phyloP scores from a whole-genome alignment of 2,888 invertebrate species.

The Omphaloscelis lunosa region DNA sequence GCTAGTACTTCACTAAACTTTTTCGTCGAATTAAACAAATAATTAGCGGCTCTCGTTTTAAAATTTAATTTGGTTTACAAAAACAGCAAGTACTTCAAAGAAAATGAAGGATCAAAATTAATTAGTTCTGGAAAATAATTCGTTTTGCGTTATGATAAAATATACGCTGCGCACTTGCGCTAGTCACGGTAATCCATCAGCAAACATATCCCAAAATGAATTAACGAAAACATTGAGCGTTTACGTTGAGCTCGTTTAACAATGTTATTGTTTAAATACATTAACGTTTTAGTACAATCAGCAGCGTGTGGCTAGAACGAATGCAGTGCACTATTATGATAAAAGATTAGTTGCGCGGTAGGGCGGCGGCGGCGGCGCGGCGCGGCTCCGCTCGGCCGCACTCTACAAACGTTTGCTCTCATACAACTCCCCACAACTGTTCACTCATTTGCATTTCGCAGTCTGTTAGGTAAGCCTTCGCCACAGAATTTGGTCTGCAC shows the following conservation, averaged over 20 bases:
- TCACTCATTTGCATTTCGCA: slow-evolving; percentile 82
- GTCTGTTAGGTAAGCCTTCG: slow-evolving; percentile 74
- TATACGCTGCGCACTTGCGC: slow-evolving; percentile 37
- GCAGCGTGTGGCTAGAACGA: slow-evolving; percentile 58
- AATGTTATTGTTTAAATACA: slow-evolving; percentile 57
- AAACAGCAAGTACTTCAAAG: slow-evolving; percentile 19
- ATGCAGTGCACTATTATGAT: slow-evolving; percentile 75
- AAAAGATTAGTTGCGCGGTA: slow-evolving; percentile 76
- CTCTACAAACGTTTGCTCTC: slow-evolving; percentile 77
- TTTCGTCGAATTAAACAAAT: slow-evolving; percentile 6
- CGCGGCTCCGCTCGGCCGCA: slow-evolving; percentile 56
- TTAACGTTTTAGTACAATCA: slow-evolving; percentile 58
- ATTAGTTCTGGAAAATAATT: slow-evolving; percentile 50
- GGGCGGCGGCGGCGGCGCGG: slow-evolving; percentile 42
- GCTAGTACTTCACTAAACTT: slow-evolving; percentile 15
- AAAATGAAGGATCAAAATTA: slow-evolving; percentile 39
- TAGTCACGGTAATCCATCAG: slow-evolving; percentile 59
- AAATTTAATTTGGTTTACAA: slow-evolving; percentile 9
- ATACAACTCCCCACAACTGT: slow-evolving; percentile 76
- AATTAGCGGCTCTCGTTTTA: neutral
- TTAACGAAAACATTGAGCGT: slow-evolving; percentile 41
- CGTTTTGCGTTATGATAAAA: slow-evolving; percentile 47
- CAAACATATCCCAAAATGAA: slow-evolving; percentile 48
- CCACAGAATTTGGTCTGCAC: slow-evolving; percentile 70
- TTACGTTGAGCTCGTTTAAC: slow-evolving; percentile 28